Base-by-base conservation (phyloP, 2,888 invertebrate species). In the Troides oblongomaculatus region DNA sequence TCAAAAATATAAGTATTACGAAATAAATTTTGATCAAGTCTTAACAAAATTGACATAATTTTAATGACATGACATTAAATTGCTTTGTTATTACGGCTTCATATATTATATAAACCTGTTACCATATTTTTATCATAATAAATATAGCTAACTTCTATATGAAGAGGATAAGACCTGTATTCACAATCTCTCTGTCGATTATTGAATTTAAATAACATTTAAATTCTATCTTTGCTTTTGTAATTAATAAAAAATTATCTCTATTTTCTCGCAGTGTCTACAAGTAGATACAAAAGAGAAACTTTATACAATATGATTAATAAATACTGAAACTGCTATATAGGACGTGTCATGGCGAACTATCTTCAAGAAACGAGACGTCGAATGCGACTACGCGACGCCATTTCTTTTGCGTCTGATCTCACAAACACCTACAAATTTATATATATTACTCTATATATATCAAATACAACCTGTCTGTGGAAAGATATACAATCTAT, bases 361-460 rank as follows among this genome's bases (percentile, higher is more conserved):
- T 78, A 75, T 57, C 76, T 76, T 73, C 76, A 77, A 77, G 78
- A 74, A 76, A 72, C 79, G 82, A 73, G 85, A 82, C 83, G 75
- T 79, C 75, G 79, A 87, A 81, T 87, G 87, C 90, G 89, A 80
- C 90, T 78, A 81, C 79, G 76, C 84, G 90, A 80, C 90, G 88
- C 89, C 69, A 50, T 4, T 60, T 61, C 46, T 36, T 65, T 58
- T 50, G 2, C 57, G 50, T 57, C 36, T 25, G 61, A 30, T 64
- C 58, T 68, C 58, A 23, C 63, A 53, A 30, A 17, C 25, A 7
- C 17, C 14, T 17, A 18, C 30, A 18, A 30, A 60, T n/a, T 7
- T n/a, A n/a, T 50, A 50, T 18, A 18, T 17, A 50, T 18, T 14
- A 5, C 17, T 17, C 12, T 5, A 46, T 3, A 14, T 18, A 39